A percentile compares a stretch with the other conserved stretches of the same genome.
Conservation (phyloP, 1,140 invertebrate genomes). For the Drosophila jambulina region DNA sequence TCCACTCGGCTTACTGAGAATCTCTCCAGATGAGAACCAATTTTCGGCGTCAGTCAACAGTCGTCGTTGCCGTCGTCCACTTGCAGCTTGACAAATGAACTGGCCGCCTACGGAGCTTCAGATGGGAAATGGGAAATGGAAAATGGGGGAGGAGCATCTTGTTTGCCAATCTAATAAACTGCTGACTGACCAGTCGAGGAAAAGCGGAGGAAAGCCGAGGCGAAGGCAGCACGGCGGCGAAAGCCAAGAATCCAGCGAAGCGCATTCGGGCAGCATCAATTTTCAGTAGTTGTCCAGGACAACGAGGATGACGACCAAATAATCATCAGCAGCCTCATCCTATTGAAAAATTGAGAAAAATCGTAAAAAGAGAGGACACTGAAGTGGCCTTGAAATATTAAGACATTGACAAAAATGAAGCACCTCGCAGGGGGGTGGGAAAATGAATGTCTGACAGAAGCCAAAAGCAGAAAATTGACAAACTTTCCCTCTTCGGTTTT, state of each 20-base stretch:
- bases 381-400: constrained; percentile 63
- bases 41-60: constrained; percentile 47
- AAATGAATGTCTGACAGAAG: constrained; percentile 23
- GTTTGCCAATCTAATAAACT: constrained; percentile 74
- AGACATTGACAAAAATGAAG: constrained; percentile 59
- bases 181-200: constrained; percentile 52
- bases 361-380: constrained; percentile 16
- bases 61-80: constrained; percentile 16
- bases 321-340: constrained; percentile 57
- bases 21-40: constrained; percentile 36
- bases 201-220: neutral
- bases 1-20: constrained; percentile 3
- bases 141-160: constrained; percentile 24
- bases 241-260: constrained; percentile 27
- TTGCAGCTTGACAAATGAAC: constrained; percentile 68
- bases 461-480: constrained; percentile 44
- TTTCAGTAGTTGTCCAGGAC: constrained; percentile 76
- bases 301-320: constrained; percentile 49
- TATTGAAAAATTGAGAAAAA: constrained; percentile 62
- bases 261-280: constrained; percentile 65
- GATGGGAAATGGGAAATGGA: constrained; percentile 1
- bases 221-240: neutral
- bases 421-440: neutral
- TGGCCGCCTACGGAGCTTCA: constrained; percentile 12
- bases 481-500: constrained; percentile 16